Conservation (phyloP, 2,113 vertebrate species). For the Xenopus laevis region DNA sequence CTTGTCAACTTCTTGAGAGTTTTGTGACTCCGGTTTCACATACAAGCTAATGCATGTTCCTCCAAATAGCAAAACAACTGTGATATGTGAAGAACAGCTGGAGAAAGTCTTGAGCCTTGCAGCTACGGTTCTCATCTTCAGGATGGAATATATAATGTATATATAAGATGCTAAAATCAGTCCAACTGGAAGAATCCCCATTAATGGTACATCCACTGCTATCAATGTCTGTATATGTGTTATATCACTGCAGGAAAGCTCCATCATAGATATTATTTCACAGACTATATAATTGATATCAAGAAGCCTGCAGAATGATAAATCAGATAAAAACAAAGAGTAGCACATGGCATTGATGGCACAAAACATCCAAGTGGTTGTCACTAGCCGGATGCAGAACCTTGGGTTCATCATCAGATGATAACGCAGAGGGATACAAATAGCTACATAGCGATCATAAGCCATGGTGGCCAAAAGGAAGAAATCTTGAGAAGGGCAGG, state of each 20-base stretch:
- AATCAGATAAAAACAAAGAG: background rate
- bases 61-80: background rate
- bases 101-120: background rate
- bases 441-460: constrained; percentile 5
- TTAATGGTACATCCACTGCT: background rate
- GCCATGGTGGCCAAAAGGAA: too few relatives aligned
- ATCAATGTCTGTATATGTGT: background rate
- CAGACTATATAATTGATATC: background rate
- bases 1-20: background rate
- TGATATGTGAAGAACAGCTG: too few relatives aligned
- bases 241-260: background rate
- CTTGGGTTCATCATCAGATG: constrained; percentile 20
- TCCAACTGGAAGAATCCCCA: background rate
- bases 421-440: constrained; percentile 14
- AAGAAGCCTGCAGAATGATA: background rate
- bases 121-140: background rate
- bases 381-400: too few relatives aligned
- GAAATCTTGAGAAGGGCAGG: too few relatives aligned
- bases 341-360: too few relatives aligned
- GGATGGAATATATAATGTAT: background rate
- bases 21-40: background rate
- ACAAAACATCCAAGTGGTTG: too few relatives aligned
- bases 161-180: background rate
- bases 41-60: background rate
- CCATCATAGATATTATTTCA: background rate